These are phyloP conservation scores for Lepidochitona cinerea DNA, from an alignment of 2,888 invertebrate species.

Conservation along the genomic window DNA sequence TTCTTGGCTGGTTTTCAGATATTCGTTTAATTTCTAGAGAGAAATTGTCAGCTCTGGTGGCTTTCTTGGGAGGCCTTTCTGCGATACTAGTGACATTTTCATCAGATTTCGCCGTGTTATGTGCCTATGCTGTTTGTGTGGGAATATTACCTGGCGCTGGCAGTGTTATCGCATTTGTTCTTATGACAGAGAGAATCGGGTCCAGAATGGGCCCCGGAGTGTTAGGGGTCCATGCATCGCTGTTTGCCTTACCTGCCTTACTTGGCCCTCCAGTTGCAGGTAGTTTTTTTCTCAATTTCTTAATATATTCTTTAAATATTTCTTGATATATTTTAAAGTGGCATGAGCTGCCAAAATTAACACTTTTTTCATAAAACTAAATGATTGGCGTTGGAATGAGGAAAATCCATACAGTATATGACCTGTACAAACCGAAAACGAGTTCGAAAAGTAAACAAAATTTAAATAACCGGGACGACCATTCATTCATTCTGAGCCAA, in stretches of 20 bases:
- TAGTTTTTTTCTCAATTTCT: too few species aligned
- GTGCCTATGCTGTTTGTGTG: slow-evolving; percentile 32
- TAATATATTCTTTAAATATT: too few species aligned
- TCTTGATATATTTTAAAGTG: too few species aligned
- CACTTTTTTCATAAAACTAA: too few species aligned
- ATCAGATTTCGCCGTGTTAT: slow-evolving; percentile 26
- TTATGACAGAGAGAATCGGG: slow-evolving; percentile 40
- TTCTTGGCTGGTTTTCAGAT: slow-evolving; percentile 83
- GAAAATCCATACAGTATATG: too few species aligned
- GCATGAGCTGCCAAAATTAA: too few species aligned
- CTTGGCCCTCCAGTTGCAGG: slow-evolving; percentile 38
- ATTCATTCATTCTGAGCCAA: too few species aligned
- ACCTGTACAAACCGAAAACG: too few species aligned
- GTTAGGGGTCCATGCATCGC: slow-evolving; percentile 32
- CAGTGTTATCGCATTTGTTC: slow-evolving; percentile 35
- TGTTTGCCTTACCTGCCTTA: slow-evolving; percentile 26
- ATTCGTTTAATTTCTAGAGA: slow-evolving; percentile 79
- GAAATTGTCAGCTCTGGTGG: slow-evolving; percentile 25
- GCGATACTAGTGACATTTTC: slow-evolving; percentile 30
- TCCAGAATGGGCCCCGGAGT: slow-evolving; percentile 32
- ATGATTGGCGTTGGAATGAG: too few species aligned
- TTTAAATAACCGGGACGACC: too few species aligned
- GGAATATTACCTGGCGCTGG: slow-evolving; percentile 42
- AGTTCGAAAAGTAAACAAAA: too few species aligned
- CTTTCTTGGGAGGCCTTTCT: slow-evolving; percentile 21